Evolutionary conservation across 2,113 vertebrate species (phyloP), one percentile per base, ranked within the genome.

Genomic region (Brachypteracias leptosomus): DNA sequence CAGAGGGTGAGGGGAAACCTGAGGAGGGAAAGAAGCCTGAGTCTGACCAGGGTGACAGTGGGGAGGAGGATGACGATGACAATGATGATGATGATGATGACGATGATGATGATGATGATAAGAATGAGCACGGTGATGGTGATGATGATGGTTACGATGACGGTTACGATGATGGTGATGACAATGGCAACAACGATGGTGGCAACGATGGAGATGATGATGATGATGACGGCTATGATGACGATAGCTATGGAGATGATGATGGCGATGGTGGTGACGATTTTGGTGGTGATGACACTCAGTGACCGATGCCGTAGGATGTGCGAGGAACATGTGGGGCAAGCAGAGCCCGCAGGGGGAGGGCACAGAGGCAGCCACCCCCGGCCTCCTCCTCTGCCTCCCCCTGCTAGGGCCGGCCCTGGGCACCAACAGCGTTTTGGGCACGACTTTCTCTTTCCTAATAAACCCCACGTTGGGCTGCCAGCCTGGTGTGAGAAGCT

Each of bases 241-340:
- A 38, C 8, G 11, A 33, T 20, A n/a, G 16, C 7, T 12, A 11
- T 8, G 28, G n/a, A 3, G 7, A 22, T 19, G 26, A 1, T 6
- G 22, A 38, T 9, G 46, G 36, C 29, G 40, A 10, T 7, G 68
- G 16, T 33, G 61, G 28, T 22, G 49, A 46, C 7, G 31, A 7
- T 28, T 61, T 35, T 31, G 71, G 13, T 26, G 78, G 10, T 59
- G 76, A 54, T 1, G 31, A 31, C 2, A 3, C 26, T 57, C 59
- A 44, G 38, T 79, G 75, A 40, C 67, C 2, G 0, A n/a, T 52
- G 54, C 71, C 3, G 7, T 26, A 35, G 54, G 33, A 21, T 15
- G 3, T 16, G 40, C 0, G 0, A 73, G 65, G 54, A 82, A 16
- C 0, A 0, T 19, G 35, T 65, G 38, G 61, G 44, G 16, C 5